Conservation (phyloP, 2,113 vertebrate species). For the Cisticola juncidis region DNA sequence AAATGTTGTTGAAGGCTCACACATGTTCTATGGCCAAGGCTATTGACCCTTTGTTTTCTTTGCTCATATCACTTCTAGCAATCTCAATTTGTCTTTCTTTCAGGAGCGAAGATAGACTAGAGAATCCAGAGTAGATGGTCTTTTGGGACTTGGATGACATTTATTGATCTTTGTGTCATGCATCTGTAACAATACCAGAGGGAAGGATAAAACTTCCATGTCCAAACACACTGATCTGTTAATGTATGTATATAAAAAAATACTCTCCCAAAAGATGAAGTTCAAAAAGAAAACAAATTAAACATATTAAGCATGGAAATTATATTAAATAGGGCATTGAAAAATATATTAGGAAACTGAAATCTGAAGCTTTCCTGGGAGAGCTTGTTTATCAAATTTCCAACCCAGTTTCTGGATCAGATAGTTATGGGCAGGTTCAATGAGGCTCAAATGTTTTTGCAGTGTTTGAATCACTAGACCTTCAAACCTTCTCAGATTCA, state of each 20-base stretch:
- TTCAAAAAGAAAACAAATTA: background rate
- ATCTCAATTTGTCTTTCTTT: constrained; percentile 8
- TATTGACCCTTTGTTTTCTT: background rate
- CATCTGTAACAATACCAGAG: background rate
- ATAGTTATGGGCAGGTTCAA: background rate
- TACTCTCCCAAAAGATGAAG: background rate
- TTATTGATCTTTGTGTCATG: background rate
- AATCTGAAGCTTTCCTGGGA: background rate
- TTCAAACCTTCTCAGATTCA: background rate
- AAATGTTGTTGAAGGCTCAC: background rate
- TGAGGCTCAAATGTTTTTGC: background rate
- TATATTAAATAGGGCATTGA: background rate
- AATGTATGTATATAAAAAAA: background rate
- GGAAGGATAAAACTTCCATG: background rate
- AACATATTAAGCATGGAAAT: background rate
- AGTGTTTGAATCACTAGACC: background rate
- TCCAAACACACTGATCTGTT: background rate
- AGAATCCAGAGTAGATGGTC: background rate
- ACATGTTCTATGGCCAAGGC: background rate
- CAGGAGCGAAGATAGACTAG: background rate
- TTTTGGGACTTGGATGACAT: background rate
- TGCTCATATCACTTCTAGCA: background rate
- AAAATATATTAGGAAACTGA: background rate
- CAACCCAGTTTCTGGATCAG: background rate
- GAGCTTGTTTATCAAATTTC: background rate